These are phyloP conservation scores for Odocoileus hemionus DNA, from an alignment of 2,113 vertebrate genomes.

Conservation along the genomic window DNA sequence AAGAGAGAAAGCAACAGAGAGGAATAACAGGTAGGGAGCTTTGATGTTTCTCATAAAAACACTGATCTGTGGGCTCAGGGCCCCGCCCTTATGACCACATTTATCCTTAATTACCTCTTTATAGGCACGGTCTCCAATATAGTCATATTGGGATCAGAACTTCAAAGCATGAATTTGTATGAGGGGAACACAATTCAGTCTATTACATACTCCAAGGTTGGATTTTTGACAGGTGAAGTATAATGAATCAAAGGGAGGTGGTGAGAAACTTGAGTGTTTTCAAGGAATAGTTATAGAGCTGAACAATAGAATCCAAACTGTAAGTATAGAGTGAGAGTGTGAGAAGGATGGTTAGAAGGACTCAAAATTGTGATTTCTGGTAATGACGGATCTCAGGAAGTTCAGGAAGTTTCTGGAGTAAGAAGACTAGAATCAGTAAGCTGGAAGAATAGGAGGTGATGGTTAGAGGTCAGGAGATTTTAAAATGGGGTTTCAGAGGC, in stretches of 20 bases:
- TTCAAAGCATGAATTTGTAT: background rate
- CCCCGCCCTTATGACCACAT: background rate
- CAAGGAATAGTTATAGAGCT: background rate
- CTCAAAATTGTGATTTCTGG: background rate
- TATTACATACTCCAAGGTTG: background rate
- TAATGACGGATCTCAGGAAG: background rate
- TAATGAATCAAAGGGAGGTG: background rate
- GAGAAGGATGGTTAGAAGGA: background rate
- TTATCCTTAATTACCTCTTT: background rate
- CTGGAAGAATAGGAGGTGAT: background rate
- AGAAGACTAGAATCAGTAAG: background rate
- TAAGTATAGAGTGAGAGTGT: background rate
- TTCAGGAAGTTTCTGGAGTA: background rate
- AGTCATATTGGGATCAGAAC: background rate
- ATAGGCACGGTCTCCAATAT: background rate
- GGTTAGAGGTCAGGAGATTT: background rate
- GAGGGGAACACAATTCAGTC: background rate
- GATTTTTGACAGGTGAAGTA: background rate
- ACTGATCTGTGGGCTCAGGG: background rate
- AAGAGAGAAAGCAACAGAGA: background rate
- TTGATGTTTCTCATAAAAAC: background rate
- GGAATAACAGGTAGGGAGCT: too few species aligned
- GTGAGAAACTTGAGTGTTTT: background rate
- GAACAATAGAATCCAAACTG: background rate
- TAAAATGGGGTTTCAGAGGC: background rate